Percentiles rank a stretch among this genome's conserved stretches.
These are phyloP conservation scores for Boulengeromyrus knoepffleri DNA, from an alignment of 2,113 vertebrate genomes.

Conservation along the genomic window DNA sequence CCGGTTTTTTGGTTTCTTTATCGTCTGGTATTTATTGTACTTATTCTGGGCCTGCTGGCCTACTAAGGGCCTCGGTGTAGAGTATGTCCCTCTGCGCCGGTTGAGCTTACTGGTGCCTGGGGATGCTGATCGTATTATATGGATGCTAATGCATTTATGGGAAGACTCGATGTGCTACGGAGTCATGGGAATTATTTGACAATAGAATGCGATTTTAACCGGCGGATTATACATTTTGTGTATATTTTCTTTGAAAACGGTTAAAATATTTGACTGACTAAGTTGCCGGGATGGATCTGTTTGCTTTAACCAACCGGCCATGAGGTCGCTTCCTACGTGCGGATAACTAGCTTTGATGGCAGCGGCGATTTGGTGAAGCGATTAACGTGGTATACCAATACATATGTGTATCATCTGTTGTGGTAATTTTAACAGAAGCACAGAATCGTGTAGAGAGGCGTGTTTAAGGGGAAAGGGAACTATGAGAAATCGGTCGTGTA, in stretches of 20 bases:
- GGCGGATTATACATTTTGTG: background rate
- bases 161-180: background rate
- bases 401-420: background rate
- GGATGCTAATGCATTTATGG: background rate
- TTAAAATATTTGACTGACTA: background rate
- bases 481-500: background rate
- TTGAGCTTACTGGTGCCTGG: background rate
- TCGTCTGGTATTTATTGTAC: constrained; percentile 60
- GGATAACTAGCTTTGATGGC: background rate
- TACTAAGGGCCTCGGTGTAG: constrained; percentile 50
- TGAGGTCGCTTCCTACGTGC: constrained; percentile 8
- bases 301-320: constrained; percentile 6
- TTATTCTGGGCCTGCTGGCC: constrained; percentile 59
- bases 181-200: background rate
- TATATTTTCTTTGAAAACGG: background rate
- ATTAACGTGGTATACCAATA: background rate
- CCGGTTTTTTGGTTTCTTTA: constrained; percentile 62
- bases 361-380: background rate
- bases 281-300: constrained; percentile 1
- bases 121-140: background rate
- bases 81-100: constrained; percentile 17
- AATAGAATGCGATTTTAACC: background rate
- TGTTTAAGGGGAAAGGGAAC: background rate
- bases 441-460: background rate
- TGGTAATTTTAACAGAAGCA: background rate